Evolutionary conservation across 2,888 invertebrate species (phyloP).

Genomic region (Antheraea yamamai): DNA sequence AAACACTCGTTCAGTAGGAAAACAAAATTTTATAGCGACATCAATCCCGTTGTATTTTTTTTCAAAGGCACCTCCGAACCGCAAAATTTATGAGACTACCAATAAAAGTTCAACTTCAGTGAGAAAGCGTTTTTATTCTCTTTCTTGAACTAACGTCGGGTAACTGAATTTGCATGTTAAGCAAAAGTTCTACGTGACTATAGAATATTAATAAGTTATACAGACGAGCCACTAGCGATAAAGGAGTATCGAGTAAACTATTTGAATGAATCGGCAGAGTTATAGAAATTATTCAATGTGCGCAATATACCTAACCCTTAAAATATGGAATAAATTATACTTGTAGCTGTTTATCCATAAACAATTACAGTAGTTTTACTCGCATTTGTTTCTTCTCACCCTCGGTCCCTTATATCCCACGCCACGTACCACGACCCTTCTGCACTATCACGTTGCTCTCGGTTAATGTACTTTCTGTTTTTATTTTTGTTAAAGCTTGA

Average conservation of each 20-base stretch:
- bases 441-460: too few relatives aligned
- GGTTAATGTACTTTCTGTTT: too few relatives aligned
- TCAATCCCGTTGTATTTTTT: slow-evolving; percentile 35
- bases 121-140: slow-evolving; percentile 30
- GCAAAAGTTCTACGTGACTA: slow-evolving; percentile 14
- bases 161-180: slow-evolving; percentile 20
- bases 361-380: too few relatives aligned
- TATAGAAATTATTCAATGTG: neutral
- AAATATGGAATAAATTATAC: neutral
- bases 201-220: slow-evolving; percentile 4
- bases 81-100: slow-evolving; percentile 37
- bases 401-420: too few relatives aligned
- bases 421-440: too few relatives aligned
- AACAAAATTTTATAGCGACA: slow-evolving; percentile 41
- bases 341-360: neutral
- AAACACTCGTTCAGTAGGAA: slow-evolving; percentile 29
- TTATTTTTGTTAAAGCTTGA: too few relatives aligned
- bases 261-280: neutral
- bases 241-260: neutral
- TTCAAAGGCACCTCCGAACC: slow-evolving; percentile 34
- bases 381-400: too few relatives aligned
- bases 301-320: neutral
- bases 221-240: neutral
- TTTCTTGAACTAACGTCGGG: slow-evolving; percentile 18
- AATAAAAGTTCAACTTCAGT: slow-evolving; percentile 32